Evolutionary conservation across 2,888 invertebrate species (phyloP).

Genomic region (Drepana falcataria): DNA sequence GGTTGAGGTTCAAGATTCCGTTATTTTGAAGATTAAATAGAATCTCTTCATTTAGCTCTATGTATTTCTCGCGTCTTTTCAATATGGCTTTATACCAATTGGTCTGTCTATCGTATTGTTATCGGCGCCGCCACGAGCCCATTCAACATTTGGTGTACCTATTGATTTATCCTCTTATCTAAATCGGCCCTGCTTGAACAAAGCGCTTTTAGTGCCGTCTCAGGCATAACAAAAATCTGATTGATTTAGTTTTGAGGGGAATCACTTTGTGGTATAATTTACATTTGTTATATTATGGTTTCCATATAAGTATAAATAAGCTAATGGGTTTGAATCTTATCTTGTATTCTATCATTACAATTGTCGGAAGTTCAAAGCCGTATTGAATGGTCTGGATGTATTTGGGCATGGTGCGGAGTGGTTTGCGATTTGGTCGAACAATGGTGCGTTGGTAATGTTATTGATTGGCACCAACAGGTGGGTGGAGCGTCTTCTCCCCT

Average conservation of each 20-base stretch:
- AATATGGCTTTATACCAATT: too few species aligned
- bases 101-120: conserved; percentile 4
- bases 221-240: conserved; percentile 35
- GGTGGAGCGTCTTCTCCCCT: conserved; percentile 60
- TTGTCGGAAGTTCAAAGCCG: background rate
- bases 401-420: conserved; percentile 33
- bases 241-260: conserved; percentile 29
- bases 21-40: too few species aligned
- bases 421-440: conserved; percentile 45
- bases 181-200: conserved; percentile 46
- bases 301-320: too few species aligned
- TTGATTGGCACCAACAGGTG: conserved; percentile 74
- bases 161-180: conserved; percentile 57
- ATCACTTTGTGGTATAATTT: too few species aligned
- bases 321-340: too few species aligned
- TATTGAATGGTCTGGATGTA: conserved; percentile 14
- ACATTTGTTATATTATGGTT: too few species aligned
- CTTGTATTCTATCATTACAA: background rate
- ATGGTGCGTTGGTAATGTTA: conserved; percentile 64
- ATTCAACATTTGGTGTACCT: conserved; percentile 32
- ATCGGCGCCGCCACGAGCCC: conserved; percentile 10
- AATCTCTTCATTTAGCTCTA: too few species aligned
- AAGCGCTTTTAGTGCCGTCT: conserved; percentile 51
- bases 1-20: conserved; percentile 71
- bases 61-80: too few species aligned